Evolutionary conservation across 1,140 invertebrate species (phyloP), one percentile per base, ranked within the genome.

Genomic region (Drosophila fuyamai): DNA sequence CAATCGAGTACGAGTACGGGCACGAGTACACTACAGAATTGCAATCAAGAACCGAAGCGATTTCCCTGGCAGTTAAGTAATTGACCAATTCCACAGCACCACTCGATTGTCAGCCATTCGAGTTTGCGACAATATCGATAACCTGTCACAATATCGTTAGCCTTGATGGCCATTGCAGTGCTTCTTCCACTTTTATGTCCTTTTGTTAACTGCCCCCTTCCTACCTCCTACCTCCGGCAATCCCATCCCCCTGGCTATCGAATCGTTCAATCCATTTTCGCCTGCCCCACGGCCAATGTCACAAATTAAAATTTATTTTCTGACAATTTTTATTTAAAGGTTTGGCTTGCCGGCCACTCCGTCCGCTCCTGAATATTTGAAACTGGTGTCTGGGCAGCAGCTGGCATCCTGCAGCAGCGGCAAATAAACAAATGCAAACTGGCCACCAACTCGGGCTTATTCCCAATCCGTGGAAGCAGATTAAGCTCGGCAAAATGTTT

Each of bases 261-360:
- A 40, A 35, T 38, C 35, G 56, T 40, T 38, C 59, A 62, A 40
- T 56, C 35, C 51, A 75, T 50, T 65, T 38, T 35, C 32, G 23
- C 58, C 41, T 5, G 40, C 54, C 36, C 38, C 59, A 13, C 27
- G 59, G 61, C 68, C 53, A 71, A 65, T 51, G 68, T 58, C 47
- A 50, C 53, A 67, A 73, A 73, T 76, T 76, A 76, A 66, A 76
- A 76, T 76, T 75, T 76, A 67, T 76, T 59, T 51, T 67, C 72
- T 46, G 54, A 76, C 72, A 66, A 76, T 76, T 76, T 76, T 76
- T 76, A 76, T 66, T 76, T 76, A 76, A 76, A 76, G 73, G 70
- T 40, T 48, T 32, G 23, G n/a, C 50, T 10, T 12, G 8, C 47
- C 13, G 27, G 23, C 13, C 27, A 29, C 12, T 18, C 10, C 38